Evolutionary conservation across 2,113 vertebrate genomes (phyloP), one percentile per base, ranked within the genome.

Genomic region (Hylia prasina): DNA sequence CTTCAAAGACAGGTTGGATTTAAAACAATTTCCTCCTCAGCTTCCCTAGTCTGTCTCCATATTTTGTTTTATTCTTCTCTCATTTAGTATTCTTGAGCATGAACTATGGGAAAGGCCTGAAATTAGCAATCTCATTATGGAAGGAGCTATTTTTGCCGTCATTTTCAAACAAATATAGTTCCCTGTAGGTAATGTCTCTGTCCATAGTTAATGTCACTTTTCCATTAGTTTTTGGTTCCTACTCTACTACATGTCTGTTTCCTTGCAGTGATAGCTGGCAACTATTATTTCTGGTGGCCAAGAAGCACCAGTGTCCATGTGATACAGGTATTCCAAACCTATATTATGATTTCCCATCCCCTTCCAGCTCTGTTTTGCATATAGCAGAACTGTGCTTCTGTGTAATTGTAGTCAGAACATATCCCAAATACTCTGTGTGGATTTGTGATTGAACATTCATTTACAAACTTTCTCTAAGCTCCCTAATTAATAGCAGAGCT

Each of bases 1-100:
- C 54, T 94, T 90, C 77, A 96, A 93, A 90, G 81, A 90, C 27
- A 93, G 35, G 54, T 90, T 92, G 39, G 24, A 35, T 88, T 92
- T 88, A 77, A 92, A 93, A 73, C 27, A 9, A 45, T 91, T 90
- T 87, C 15, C 11, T 18, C 22, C 17, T 83, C 33, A 73, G 25
- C 54, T 93, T 90, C n/a, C 28, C 11, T 65, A 50, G 66, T 63
- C 71, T 66, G 25, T 82, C 20, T 92, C 48, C 20, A 39, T 72
- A 28, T 51, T 30, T 30, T 80, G 51, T 75, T 87, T 64, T 78
- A 84, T 78, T 5, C 7, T 57, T 77, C 45, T 63, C 44, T 70
- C 27, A n/a, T 61, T 25, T 23, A 51, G 42, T 73, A 60, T 58
- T 94, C 60, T 86, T 90, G 21, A 70, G 7, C 64, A 61, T 10